Base-by-base conservation (phyloP, 2,888 invertebrate genomes). In the Diarsia dahlii region DNA sequence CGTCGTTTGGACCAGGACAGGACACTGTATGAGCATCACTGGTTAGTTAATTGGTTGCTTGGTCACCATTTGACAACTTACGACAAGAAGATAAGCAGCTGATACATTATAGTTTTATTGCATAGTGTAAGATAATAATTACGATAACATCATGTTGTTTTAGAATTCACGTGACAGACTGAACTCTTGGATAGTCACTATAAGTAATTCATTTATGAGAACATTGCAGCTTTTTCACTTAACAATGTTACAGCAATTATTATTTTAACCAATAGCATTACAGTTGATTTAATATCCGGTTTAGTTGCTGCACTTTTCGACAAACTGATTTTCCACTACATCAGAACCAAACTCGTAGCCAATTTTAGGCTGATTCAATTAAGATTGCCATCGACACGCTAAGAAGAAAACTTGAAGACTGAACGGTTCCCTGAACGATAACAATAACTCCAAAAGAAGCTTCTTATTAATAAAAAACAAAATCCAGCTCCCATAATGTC, bases 41-140 rank as follows among this genome's bases (percentile, higher is more conserved):
- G 54, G 18, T 34, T 66, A 60, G 68, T 74, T 87, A 83, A 85
- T 83, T 86, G 72, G 68, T 66, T 39, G 34, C 13, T 56, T 28
- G 28, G 65, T 28, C 82, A 81, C 80, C 84, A 63, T 71, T 64
- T 86, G 86, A 81, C 74, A 73, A 81, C 70, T 71, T 48, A 66
- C 68, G 20, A 65, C 67, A 62, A 56, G 56, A 13, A 45, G 58
- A 77, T 71, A 78, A 75, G 56, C 85, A 71, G 67, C 64, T 78
- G 83, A 75, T 45, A 74, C 63, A 69, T 50, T 60, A 28, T 76
- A 62, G 70, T 78, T 78, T 82, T 78, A 82, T 58, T 65, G 34
- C 39, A 28, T 48, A 75, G 9, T 63, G 15, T 60, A 13, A 56
- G 50, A 74, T 66, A 62, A 63, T 68, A 77, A 76, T 70, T 58